Percentiles rank a stretch among this genome's conserved stretches.
Evolutionary conservation across 2,113 vertebrate species (phyloP).

Genomic region (Cairina moschata): DNA sequence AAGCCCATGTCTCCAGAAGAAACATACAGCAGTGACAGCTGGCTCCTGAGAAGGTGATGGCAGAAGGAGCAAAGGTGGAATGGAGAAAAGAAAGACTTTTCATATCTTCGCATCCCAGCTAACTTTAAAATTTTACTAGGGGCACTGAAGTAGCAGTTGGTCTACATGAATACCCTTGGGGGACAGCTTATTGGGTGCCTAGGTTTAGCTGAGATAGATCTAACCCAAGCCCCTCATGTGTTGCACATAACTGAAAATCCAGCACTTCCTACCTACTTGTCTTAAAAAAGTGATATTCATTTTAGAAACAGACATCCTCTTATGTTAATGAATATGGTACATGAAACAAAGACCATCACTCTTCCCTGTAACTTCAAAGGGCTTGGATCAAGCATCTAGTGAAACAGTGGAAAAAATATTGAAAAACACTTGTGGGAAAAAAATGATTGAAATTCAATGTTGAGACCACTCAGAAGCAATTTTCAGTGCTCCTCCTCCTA

Average conservation of each 20-base stretch:
- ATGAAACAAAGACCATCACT: constrained; percentile 20
- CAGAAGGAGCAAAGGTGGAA: background rate
- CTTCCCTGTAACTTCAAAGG: constrained; percentile 17
- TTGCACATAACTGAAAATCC: background rate
- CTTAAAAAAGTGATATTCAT: background rate
- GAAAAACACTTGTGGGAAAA: constrained; percentile 8
- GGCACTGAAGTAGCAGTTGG: background rate
- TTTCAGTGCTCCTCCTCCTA: background rate
- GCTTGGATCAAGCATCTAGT: background rate
- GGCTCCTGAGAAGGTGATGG: background rate
- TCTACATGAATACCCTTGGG: background rate
- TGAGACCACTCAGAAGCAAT: background rate
- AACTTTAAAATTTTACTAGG: background rate
- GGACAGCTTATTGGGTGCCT: background rate
- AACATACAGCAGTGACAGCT: background rate
- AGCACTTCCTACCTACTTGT: background rate
- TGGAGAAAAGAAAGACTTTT: background rate
- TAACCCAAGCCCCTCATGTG: background rate
- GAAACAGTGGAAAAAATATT: background rate
- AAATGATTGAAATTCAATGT: constrained; percentile 10
- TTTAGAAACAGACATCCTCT: background rate
- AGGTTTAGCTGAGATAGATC: background rate
- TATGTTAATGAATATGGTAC: background rate
- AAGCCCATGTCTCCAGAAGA: background rate
- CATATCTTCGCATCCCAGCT: background rate